These are phyloP conservation scores for Cantharis rufa DNA, from an alignment of 2,888 invertebrate genomes.

Conservation along the genomic window DNA sequence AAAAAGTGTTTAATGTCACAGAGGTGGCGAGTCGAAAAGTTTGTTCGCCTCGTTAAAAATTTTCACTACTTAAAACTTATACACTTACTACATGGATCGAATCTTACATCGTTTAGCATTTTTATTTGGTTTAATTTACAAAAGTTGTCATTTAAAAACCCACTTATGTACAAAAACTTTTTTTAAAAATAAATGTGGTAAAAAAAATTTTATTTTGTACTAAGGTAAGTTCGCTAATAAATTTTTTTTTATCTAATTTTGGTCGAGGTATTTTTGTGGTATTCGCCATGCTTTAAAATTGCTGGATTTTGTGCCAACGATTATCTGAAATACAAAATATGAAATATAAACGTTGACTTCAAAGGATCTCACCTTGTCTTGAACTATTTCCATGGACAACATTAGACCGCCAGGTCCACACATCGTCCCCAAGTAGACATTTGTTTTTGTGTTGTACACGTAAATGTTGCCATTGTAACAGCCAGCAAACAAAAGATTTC, in stretches of 20 bases:
- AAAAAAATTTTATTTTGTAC: not conserved
- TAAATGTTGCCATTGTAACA: constrained; percentile 82
- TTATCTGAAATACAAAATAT: constrained; percentile 34
- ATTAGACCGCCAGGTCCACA: constrained; percentile 74
- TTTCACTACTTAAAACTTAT: not conserved
- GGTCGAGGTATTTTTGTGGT: constrained; percentile 31
- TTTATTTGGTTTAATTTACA: not conserved
- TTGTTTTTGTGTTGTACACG: constrained; percentile 63
- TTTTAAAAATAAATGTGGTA: not conserved
- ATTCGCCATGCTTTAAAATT: constrained; percentile 38
- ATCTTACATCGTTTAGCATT: not conserved
- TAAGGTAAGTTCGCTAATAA: not conserved
- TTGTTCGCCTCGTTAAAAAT: not conserved
- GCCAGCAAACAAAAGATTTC: constrained; percentile 69
- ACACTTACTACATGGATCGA: not conserved
- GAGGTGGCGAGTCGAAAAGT: not conserved
- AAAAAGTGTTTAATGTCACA: not conserved
- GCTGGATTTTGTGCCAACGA: constrained; percentile 41
- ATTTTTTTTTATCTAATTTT: constrained; percentile 8
- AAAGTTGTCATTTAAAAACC: not conserved
- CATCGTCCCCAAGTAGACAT: constrained; percentile 64
- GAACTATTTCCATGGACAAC: constrained; percentile 69
- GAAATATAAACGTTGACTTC: not conserved
- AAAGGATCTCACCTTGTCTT: constrained; percentile 63
- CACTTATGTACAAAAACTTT: not conserved